A percentile compares a stretch with the other conserved stretches of the same genome.
phyloP scores from a whole-genome alignment of 2,888 invertebrate genomes.

The Doris montereyensis region DNA sequence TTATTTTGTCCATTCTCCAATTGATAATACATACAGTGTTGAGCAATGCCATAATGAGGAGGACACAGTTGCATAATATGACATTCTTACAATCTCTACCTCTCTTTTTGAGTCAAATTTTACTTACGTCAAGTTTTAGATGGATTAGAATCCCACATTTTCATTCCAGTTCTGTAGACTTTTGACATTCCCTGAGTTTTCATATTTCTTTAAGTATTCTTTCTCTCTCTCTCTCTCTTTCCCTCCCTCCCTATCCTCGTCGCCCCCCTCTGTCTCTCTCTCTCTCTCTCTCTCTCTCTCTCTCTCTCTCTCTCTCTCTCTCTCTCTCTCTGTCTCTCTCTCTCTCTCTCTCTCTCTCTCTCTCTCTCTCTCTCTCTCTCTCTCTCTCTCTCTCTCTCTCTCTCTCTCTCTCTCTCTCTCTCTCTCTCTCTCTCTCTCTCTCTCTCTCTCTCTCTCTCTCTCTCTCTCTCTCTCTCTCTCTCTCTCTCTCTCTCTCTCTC shows the following conservation, averaged over 20 bases:
- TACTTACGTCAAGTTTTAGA: too few relatives aligned
- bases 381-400: not conserved
- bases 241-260: not conserved
- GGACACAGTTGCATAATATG: too few relatives aligned
- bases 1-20: too few relatives aligned
- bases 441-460: constrained; percentile 15
- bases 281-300: not conserved
- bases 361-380: constrained; percentile 8
- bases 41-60: too few relatives aligned
- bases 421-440: not conserved
- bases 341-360: constrained; percentile 15
- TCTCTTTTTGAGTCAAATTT: too few relatives aligned
- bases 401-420: not conserved
- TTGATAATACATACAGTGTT: too few relatives aligned
- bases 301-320: constrained; percentile 9
- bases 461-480: constrained; percentile 22
- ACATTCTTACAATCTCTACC: too few relatives aligned
- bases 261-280: not conserved
- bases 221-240: not conserved
- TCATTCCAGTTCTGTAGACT: not conserved
- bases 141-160: too few relatives aligned
- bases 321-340: constrained; percentile 8
- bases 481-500: constrained; percentile 22
- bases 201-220: not conserved
- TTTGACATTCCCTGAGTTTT: not conserved